Conservation (phyloP, 2,888 invertebrate species). For the Lepeophtheirus nordmannii region DNA sequence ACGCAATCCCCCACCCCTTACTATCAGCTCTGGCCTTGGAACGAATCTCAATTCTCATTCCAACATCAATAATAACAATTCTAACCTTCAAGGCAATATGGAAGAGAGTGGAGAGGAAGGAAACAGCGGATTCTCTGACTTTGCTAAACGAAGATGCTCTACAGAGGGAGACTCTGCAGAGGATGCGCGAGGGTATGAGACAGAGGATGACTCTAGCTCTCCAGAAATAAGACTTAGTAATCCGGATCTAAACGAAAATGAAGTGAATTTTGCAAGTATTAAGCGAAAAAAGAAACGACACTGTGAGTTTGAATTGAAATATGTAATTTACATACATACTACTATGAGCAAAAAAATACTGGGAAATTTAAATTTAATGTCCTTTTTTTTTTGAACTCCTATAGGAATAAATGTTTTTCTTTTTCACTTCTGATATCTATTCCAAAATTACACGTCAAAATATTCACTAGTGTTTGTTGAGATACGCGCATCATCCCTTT, state of each 20-base stretch:
- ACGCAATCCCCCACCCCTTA: not conserved
- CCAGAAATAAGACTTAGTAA: constrained; percentile 5
- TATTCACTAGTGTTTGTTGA: too few species aligned
- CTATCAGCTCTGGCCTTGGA: not conserved
- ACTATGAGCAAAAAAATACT: too few species aligned
- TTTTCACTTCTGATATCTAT: too few species aligned
- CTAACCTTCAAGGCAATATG: not conserved
- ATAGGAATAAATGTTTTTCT: too few species aligned
- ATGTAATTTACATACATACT: too few species aligned
- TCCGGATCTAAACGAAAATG: constrained; percentile 1
- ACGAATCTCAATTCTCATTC: too few species aligned
- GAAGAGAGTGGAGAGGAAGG: not conserved
- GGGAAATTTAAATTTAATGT: too few species aligned
- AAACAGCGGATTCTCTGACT: constrained; percentile 4
- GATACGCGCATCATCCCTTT: too few species aligned
- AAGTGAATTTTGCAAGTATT: not conserved
- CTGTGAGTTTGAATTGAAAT: too few species aligned
- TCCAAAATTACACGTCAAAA: too few species aligned
- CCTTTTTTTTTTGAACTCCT: too few species aligned
- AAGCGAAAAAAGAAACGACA: not conserved
- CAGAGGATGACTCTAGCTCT: not conserved
- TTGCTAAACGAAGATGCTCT: not conserved
- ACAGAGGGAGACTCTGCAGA: constrained; percentile 2
- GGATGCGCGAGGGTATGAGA: constrained; percentile 2
- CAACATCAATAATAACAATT: not conserved